phyloP scores from a whole-genome alignment of 2,888 invertebrate species.

The Anodontia alba region DNA sequence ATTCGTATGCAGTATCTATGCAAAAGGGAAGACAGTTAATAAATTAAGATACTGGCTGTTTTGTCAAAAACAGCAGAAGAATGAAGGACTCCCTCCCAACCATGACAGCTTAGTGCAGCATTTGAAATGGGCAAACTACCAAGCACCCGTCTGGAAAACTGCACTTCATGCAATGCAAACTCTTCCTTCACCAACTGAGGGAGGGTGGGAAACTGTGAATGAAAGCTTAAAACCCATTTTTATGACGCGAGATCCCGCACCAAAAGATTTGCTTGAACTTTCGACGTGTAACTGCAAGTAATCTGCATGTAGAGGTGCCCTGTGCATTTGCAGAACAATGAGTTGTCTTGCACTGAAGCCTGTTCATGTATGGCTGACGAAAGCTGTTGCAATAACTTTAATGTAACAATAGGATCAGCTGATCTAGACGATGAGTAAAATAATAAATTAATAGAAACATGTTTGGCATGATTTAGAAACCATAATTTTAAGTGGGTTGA shows the following conservation, averaged over 20 bases:
- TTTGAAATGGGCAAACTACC: neutral
- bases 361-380: neutral
- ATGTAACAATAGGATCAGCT: neutral
- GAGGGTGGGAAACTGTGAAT: neutral
- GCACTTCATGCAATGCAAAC: slow-evolving; percentile 1
- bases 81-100: neutral
- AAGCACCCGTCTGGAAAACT: neutral
- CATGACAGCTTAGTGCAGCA: neutral
- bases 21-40: neutral
- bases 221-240: neutral
- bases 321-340: slow-evolving; percentile 1
- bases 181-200: neutral
- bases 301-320: neutral
- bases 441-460: neutral
- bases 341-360: neutral
- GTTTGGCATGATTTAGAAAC: neutral
- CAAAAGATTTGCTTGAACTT: slow-evolving; percentile 5
- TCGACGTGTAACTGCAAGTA: neutral
- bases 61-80: neutral
- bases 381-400: neutral
- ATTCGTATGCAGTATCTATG: neutral
- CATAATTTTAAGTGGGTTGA: neutral
- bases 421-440: neutral
- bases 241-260: neutral
- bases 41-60: neutral